phyloP scores from a whole-genome alignment of 2,113 vertebrate species.

The Trachemys scripta region DNA sequence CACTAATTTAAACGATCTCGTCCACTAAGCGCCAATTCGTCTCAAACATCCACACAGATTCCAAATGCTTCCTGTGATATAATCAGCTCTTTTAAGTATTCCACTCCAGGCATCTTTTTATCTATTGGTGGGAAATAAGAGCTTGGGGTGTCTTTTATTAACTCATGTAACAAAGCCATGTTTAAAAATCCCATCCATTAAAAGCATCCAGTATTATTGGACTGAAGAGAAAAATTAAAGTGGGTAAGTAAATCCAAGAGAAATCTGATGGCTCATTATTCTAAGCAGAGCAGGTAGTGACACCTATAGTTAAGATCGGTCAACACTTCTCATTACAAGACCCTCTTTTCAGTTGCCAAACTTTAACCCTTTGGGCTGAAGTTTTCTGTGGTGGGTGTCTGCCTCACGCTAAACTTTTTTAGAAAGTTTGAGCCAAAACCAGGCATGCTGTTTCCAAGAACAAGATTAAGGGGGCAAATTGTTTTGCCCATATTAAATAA shows the following conservation, averaged over 20 bases:
- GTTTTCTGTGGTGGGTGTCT: not conserved
- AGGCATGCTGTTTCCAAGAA: not conserved
- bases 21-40: not conserved
- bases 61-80: not conserved
- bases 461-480: rapidly evolving
- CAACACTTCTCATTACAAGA: not conserved
- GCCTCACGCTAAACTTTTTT: not conserved
- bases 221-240: not conserved
- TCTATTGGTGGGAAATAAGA: not conserved
- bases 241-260: not conserved
- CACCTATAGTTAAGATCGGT: not conserved
- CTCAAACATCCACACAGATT: not conserved
- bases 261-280: not conserved
- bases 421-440: rapidly evolving
- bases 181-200: not conserved
- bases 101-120: not conserved
- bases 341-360: not conserved
- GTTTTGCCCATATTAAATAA: not conserved
- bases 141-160: not conserved
- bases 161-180: not conserved
- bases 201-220: not conserved
- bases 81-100: not conserved
- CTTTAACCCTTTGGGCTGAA: not conserved
- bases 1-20: not conserved
- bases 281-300: not conserved